Evolutionary conservation across 1,140 invertebrate genomes (phyloP).

Genomic region (Eupristina koningsbergeri): DNA sequence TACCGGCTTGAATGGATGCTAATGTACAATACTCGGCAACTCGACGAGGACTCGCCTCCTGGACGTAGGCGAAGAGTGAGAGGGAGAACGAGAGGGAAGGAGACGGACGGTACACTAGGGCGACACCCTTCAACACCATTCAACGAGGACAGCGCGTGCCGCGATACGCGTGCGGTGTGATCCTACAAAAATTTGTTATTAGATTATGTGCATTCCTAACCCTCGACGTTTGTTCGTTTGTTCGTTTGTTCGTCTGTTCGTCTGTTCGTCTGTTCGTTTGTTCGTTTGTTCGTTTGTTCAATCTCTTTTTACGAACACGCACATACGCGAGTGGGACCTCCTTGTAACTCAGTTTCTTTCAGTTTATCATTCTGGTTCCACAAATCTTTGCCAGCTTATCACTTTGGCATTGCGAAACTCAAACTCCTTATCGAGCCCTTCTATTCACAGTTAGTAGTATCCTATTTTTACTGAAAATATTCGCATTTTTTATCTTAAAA

Average conservation of each 20-base stretch:
- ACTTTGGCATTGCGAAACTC: no score
- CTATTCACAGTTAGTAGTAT: no score
- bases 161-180: conserved; percentile 58
- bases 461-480: no score
- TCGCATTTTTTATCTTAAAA: no score
- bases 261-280: conserved; percentile 48
- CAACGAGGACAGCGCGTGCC: conserved; percentile 26
- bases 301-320: no score
- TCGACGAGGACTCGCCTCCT: conserved; percentile 30
- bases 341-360: no score
- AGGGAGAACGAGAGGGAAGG: background rate
- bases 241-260: conserved; percentile 9
- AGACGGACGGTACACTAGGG: conserved; percentile 16
- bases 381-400: no score
- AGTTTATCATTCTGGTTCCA: no score
- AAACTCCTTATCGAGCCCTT: no score
- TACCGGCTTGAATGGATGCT: conserved; percentile 72
- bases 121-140: conserved; percentile 36
- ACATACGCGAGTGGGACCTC: no score
- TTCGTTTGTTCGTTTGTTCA: no score
- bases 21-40: conserved; percentile 69
- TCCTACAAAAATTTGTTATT: conserved; percentile 71
- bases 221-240: conserved; percentile 53
- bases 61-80: conserved; percentile 44
- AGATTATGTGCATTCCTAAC: conserved; percentile 69